phyloP scores from a whole-genome alignment of 2,888 invertebrate genomes.

The Flexamia atlantica region DNA sequence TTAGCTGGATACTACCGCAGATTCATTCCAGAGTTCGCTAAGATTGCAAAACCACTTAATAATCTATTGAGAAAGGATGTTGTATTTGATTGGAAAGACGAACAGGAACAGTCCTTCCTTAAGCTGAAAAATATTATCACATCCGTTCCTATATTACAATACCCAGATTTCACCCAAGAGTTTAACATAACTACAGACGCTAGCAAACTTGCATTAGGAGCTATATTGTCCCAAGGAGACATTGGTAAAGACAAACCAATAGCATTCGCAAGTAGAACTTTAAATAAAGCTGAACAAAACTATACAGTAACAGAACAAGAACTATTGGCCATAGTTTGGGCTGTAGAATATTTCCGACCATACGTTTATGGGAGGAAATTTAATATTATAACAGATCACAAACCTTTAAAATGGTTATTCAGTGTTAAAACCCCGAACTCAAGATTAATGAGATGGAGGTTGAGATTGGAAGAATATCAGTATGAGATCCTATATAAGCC shows the following conservation, averaged over 20 bases:
- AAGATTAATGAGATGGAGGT: slow-evolving; percentile 9
- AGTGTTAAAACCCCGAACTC: slow-evolving; percentile 12
- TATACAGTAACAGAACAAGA: slow-evolving; percentile 54
- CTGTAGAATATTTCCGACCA: slow-evolving; percentile 38
- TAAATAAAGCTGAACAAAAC: slow-evolving; percentile 36
- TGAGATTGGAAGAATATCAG: slow-evolving; percentile 29
- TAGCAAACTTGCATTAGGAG: too few relatives aligned
- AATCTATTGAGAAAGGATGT: slow-evolving; percentile 6
- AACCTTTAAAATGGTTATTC: slow-evolving; percentile 36
- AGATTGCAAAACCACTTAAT: slow-evolving; percentile 59
- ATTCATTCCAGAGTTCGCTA: slow-evolving; percentile 42
- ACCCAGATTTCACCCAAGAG: too few relatives aligned
- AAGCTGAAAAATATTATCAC: too few relatives aligned
- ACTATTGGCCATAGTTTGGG: slow-evolving; percentile 53
- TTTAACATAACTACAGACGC: too few relatives aligned
- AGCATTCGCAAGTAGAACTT: too few relatives aligned
- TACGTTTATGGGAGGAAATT: slow-evolving; percentile 45
- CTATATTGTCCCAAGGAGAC: too few relatives aligned
- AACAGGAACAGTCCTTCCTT: slow-evolving; percentile 59
- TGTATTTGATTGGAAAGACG: slow-evolving; percentile 49
- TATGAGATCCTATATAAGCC: neutral
- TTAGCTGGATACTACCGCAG: slow-evolving; percentile 38
- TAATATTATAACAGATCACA: slow-evolving; percentile 53
- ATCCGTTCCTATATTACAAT: too few relatives aligned
- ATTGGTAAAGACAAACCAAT: too few relatives aligned